Conservation (phyloP, 2,888 invertebrate species). For the Sturmia bella region DNA sequence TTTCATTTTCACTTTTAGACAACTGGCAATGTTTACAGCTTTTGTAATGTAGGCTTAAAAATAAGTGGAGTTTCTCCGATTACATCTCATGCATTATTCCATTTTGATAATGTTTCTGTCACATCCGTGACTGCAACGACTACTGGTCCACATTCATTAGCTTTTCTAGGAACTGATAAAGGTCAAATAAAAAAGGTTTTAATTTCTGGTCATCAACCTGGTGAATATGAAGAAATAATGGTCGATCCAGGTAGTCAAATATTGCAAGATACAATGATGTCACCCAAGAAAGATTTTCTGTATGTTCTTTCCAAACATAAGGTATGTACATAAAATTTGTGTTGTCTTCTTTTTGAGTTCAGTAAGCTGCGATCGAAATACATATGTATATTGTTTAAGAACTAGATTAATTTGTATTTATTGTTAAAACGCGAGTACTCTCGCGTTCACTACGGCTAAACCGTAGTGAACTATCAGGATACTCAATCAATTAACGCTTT, state of each 20-base stretch:
- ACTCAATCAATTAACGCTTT: too few species aligned
- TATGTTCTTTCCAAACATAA: constrained; percentile 91
- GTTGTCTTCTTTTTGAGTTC: not conserved
- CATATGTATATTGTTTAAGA: too few species aligned
- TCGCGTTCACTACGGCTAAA: too few species aligned
- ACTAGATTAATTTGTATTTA: too few species aligned
- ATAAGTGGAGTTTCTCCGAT: constrained; percentile 95
- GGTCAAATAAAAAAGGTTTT: constrained; percentile 92
- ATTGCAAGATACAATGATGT: constrained; percentile 93
- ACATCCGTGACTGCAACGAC: constrained; percentile 93
- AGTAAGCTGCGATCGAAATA: too few species aligned
- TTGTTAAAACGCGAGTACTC: too few species aligned
- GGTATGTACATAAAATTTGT: constrained; percentile 79
- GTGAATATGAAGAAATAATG: constrained; percentile 93
- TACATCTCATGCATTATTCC: constrained; percentile 87
- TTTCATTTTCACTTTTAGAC: constrained; percentile 82
- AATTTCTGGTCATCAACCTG: constrained; percentile 87
- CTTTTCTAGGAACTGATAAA: constrained; percentile 94
- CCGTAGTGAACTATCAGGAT: too few species aligned
- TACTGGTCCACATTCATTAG: constrained; percentile 95
- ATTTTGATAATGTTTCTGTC: constrained; percentile 90
- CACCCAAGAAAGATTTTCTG: constrained; percentile 91
- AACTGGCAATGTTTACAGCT: constrained; percentile 94
- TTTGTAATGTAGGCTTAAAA: constrained; percentile 95
- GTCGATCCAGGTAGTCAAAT: constrained; percentile 91